These are phyloP conservation scores for Tenualosa ilisha DNA, from an alignment of 2,797 vertebrate genomes.

Conservation along the genomic window DNA sequence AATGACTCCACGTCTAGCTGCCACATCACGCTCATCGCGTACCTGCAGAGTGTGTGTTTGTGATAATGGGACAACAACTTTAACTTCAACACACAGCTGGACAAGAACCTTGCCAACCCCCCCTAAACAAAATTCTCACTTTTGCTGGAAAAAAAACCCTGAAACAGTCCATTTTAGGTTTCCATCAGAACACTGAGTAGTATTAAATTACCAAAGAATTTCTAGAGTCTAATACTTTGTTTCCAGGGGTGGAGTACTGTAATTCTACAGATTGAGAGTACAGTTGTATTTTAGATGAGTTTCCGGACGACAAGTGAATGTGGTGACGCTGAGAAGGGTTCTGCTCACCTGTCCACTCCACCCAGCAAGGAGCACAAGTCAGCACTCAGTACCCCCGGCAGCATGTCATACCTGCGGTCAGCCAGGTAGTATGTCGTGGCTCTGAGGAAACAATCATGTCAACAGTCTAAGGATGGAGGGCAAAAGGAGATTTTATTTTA, in stretches of 20 bases:
- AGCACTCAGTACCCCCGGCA: conserved; percentile 85
- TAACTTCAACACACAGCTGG: background rate
- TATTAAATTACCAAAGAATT: too few species aligned
- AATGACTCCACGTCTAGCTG: conserved; percentile 81
- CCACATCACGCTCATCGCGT: conserved; percentile 92
- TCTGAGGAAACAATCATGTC: conserved; percentile 62
- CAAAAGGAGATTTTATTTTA: too few species aligned
- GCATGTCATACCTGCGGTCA: conserved; percentile 92
- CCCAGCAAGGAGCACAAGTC: conserved; percentile 92
- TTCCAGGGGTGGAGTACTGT: too few species aligned
- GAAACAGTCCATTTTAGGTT: too few species aligned
- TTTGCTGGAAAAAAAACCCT: too few species aligned
- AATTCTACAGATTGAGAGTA: too few species aligned
- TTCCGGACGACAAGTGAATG: too few species aligned
- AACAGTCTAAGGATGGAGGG: too few species aligned
- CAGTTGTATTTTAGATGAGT: too few species aligned
- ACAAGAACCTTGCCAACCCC: background rate
- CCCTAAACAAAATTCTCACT: too few species aligned
- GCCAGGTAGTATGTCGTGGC: conserved; percentile 94
- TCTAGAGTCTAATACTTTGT: too few species aligned
- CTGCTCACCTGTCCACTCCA: conserved; percentile 84
- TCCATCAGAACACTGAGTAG: too few species aligned
- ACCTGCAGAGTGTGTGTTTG: conserved; percentile 68
- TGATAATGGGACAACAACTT: background rate
- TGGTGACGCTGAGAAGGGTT: background rate